A percentile compares a stretch with the other conserved stretches of the same genome.
Conservation (phyloP, 2,888 invertebrate species). For the Folsomia manolachei region DNA sequence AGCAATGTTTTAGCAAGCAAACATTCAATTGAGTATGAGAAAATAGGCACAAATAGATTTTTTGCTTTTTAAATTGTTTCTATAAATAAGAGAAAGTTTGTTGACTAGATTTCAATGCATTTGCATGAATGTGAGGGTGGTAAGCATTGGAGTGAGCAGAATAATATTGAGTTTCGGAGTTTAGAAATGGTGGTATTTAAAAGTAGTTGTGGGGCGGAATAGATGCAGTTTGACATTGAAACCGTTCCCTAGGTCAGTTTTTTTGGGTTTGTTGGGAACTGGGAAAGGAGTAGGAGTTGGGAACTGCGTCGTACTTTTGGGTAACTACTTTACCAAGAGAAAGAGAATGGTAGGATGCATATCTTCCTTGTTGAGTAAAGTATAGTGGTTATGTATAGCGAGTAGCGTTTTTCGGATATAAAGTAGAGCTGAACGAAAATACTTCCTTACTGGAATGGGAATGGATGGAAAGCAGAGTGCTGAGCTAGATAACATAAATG, state of each 20-base stretch:
- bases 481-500: too few relatives aligned
- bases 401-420: too few relatives aligned
- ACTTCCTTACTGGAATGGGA: too few relatives aligned
- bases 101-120: background rate
- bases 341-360: too few relatives aligned
- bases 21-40: background rate
- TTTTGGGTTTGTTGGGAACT: background rate
- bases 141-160: background rate
- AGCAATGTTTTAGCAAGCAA: too few relatives aligned
- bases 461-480: too few relatives aligned
- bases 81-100: background rate
- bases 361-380: too few relatives aligned
- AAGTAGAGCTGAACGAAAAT: too few relatives aligned
- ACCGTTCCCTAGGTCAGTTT: conserved; percentile 3
- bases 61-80: background rate
- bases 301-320: conserved; percentile 7
- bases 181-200: background rate
- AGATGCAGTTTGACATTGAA: conserved; percentile 2
- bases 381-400: too few relatives aligned
- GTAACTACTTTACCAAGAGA: too few relatives aligned
- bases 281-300: background rate
- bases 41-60: background rate
- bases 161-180: background rate
- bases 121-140: background rate
- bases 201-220: too few relatives aligned